Evolutionary conservation across 2,888 invertebrate genomes (phyloP).

Genomic region (Anarsia innoxiella): DNA sequence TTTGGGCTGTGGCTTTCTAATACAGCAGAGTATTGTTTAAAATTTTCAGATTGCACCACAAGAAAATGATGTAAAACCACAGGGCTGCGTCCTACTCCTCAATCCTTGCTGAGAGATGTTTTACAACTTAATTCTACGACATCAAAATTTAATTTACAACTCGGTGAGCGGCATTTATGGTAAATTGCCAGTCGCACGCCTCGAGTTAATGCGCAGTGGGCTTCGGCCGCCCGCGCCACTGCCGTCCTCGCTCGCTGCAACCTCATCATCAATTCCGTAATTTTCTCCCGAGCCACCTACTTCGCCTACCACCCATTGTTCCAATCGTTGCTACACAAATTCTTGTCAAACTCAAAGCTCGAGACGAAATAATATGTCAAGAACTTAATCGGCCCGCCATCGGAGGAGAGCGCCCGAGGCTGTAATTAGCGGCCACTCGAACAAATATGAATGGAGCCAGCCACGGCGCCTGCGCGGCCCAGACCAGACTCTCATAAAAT

Average conservation of each 20-base stretch:
- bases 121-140: constrained; percentile 49
- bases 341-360: constrained; percentile 16
- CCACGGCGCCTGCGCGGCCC: constrained; percentile 37
- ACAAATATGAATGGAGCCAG: constrained; percentile 58
- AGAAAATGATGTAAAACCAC: constrained; percentile 31
- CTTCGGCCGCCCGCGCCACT: no score
- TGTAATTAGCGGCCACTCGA: constrained; percentile 63
- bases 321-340: constrained; percentile 14
- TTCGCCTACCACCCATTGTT: constrained; percentile 23
- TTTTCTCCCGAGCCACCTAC: constrained; percentile 26
- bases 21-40: constrained; percentile 19
- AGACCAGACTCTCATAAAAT: constrained; percentile 32
- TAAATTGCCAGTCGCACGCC: constrained; percentile 38
- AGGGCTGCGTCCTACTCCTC: constrained; percentile 22
- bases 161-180: constrained; percentile 39
- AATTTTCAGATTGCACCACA: constrained; percentile 19
- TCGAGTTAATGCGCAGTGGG: constrained; percentile 26
- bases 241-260: constrained; percentile 4
- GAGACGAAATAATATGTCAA: constrained; percentile 51
- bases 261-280: constrained; percentile 32
- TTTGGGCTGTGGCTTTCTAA: constrained; percentile 16
- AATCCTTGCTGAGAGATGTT: constrained; percentile 31
- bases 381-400: constrained; percentile 56
- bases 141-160: constrained; percentile 59
- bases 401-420: constrained; percentile 30